phyloP scores from a whole-genome alignment of 2,888 invertebrate species.

The Caenorhabditis zanzibari region DNA sequence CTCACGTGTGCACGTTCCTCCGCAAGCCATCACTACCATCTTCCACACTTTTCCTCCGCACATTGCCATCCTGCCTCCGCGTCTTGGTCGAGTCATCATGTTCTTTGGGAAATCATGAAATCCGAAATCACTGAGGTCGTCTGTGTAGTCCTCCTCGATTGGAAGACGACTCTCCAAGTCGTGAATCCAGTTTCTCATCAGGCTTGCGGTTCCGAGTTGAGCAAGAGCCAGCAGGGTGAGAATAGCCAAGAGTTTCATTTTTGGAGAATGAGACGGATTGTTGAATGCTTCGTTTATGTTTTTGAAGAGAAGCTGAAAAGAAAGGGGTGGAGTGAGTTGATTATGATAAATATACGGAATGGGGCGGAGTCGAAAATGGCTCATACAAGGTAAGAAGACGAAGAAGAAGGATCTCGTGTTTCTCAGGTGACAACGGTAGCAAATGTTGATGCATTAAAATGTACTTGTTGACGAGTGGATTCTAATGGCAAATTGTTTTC shows the following conservation, averaged over 20 bases:
- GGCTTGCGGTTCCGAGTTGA: slow-evolving; percentile 6
- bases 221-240: slow-evolving; percentile 6
- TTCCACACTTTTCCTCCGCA: slow-evolving; percentile 47
- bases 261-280: background rate
- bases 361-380: slow-evolving; percentile 39
- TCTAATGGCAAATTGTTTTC: slow-evolving; percentile 12
- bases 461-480: slow-evolving; percentile 15
- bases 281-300: slow-evolving; percentile 23
- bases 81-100: slow-evolving; percentile 16
- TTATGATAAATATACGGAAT: slow-evolving; percentile 49
- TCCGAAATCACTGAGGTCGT: background rate
- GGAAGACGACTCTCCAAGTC: slow-evolving; percentile 35
- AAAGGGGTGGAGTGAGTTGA: slow-evolving; percentile 35
- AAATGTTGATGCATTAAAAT: slow-evolving; percentile 26
- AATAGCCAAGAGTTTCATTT: slow-evolving; percentile 9
- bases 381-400: slow-evolving; percentile 9
- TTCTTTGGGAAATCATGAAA: background rate
- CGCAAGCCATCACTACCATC: slow-evolving; percentile 50
- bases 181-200: slow-evolving; percentile 41
- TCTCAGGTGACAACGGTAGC: slow-evolving; percentile 41
- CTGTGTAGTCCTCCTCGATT: slow-evolving; percentile 6
- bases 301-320: slow-evolving; percentile 20
- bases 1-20: slow-evolving; percentile 50
- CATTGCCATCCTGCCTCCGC: slow-evolving; percentile 23
- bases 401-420: slow-evolving; percentile 29